Evolutionary conservation across 1,140 invertebrate species (phyloP).

Genomic region (Pachypsylla venusta): DNA sequence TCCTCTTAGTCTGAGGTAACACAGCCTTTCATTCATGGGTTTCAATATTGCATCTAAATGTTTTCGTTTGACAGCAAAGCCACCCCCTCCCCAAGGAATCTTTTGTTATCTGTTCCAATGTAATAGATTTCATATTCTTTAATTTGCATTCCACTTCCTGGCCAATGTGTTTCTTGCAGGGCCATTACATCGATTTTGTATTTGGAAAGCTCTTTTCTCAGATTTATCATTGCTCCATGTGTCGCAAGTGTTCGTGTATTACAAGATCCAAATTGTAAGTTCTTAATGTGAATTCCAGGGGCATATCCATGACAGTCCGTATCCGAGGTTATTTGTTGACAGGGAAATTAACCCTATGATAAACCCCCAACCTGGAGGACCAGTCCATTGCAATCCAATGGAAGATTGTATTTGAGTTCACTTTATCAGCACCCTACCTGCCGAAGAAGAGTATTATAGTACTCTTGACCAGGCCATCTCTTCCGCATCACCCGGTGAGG

Average conservation of each 20-base stretch:
- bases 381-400: too few relatives aligned
- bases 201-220: constrained; percentile 12
- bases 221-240: constrained; percentile 12
- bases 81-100: neutral
- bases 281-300: neutral
- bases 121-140: neutral
- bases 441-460: too few relatives aligned
- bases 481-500: too few relatives aligned
- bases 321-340: too few relatives aligned
- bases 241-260: constrained; percentile 16
- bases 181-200: constrained; percentile 19
- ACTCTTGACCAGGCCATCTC: too few relatives aligned
- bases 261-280: constrained; percentile 17
- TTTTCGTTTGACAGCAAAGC: constrained; percentile 1
- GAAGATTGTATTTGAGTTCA: too few relatives aligned
- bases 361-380: constrained; percentile 9
- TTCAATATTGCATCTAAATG: neutral
- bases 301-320: too few relatives aligned
- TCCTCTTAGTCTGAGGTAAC: constrained; percentile 2
- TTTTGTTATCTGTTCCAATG: constrained; percentile 9
- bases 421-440: too few relatives aligned
- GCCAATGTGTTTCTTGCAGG: constrained; percentile 17
- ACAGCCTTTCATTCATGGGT: neutral
- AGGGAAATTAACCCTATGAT: neutral
- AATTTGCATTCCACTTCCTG: constrained; percentile 5